phyloP scores from a whole-genome alignment of 2,888 invertebrate species.

The Apantesis nais region DNA sequence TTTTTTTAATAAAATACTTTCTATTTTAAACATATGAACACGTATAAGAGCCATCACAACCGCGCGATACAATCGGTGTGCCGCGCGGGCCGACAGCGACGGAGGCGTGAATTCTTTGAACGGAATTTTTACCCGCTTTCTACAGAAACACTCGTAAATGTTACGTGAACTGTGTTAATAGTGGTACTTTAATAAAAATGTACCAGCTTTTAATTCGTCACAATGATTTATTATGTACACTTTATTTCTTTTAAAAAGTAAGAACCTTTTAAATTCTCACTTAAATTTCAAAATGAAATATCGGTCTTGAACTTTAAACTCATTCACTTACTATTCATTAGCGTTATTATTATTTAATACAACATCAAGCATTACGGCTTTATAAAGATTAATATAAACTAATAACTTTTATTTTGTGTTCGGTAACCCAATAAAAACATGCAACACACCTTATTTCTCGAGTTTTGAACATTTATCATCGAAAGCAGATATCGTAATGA shows the following conservation, averaged over 20 bases:
- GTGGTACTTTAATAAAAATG: conserved; percentile 26
- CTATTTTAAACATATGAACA: conserved; percentile 43
- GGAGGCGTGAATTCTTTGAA: conserved; percentile 46
- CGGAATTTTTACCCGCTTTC: conserved; percentile 49
- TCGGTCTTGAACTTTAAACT: conserved; percentile 14
- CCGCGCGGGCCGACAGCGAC: conserved; percentile 40
- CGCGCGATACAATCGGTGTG: conserved; percentile 39
- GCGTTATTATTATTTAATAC: conserved; percentile 40
- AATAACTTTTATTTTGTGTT: conserved; percentile 42
- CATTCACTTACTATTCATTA: conserved; percentile 32
- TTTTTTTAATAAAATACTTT: conserved; percentile 23
- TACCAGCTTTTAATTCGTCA: conserved; percentile 28
- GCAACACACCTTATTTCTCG: conserved; percentile 29
- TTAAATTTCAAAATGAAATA: conserved; percentile 7
- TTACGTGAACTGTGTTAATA: conserved; percentile 44
- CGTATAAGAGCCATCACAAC: conserved; percentile 41
- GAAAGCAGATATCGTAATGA: conserved; percentile 37
- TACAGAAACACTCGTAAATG: conserved; percentile 44
- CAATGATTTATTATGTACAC: conserved; percentile 28
- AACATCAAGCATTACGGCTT: conserved; percentile 39
- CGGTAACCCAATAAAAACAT: conserved; percentile 35
- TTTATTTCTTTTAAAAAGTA: conserved; percentile 13
- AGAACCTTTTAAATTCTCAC: conserved; percentile 9
- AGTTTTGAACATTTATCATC: conserved; percentile 40
- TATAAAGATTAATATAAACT: conserved; percentile 44